Evolutionary conservation across 2,888 invertebrate genomes (phyloP).

Genomic region (Artemia sinica): DNA sequence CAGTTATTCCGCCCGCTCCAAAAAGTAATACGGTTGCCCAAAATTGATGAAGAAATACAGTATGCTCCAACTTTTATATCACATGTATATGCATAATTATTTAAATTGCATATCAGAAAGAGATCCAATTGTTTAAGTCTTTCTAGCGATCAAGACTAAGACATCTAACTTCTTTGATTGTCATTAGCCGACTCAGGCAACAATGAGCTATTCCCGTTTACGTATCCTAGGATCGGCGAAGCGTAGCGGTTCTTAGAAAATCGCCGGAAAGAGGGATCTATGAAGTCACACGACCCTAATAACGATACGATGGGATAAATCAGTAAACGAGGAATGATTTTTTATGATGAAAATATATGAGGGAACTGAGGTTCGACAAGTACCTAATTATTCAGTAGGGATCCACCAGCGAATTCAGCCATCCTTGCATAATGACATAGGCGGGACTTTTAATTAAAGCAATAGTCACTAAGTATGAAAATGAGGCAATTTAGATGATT

Average conservation of each 20-base stretch:
- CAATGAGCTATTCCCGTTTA: background rate
- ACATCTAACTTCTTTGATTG: background rate
- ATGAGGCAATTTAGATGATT: background rate
- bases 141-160: no score
- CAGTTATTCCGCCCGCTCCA: no score
- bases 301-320: conserved; percentile 11
- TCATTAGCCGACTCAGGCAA: conserved; percentile 1
- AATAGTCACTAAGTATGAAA: conserved; percentile 6
- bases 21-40: no score
- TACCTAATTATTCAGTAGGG: conserved; percentile 13
- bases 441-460: conserved; percentile 12
- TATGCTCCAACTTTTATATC: no score
- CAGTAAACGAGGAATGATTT: conserved; percentile 11
- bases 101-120: no score
- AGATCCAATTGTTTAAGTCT: no score
- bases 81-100: no score
- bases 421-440: conserved; percentile 9
- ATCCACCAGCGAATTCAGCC: conserved; percentile 1
- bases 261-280: conserved; percentile 6
- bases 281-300: conserved; percentile 13
- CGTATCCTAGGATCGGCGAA: background rate
- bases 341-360: background rate
- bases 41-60: no score
- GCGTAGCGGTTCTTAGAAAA: conserved; percentile 10
- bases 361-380: conserved; percentile 1